Base-by-base conservation (phyloP, 2,797 vertebrate genomes). In the Lepidocolaptes lacrymiger region DNA sequence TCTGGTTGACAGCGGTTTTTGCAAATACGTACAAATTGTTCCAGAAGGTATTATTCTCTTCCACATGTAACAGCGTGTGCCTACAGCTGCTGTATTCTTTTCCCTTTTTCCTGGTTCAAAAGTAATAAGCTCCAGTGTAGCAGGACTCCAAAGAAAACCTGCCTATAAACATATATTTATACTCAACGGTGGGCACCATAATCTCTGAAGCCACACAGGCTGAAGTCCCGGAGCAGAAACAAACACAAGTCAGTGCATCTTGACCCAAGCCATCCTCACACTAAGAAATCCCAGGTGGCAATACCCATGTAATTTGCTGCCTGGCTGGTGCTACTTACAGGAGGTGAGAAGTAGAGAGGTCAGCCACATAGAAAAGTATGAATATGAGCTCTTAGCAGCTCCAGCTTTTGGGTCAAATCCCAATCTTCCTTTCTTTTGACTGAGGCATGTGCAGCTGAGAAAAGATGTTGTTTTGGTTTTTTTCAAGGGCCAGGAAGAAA, bases 381-480 rank as follows among this genome's bases (percentile, higher is more conserved):
- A 55, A 28, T 66, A 32, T 39, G 28, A 85, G 43, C 44, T 81
- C 48, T 54, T 13, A 71, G 44, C 51, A 92, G 85, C 54, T 69
- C 46, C 82, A 49, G 32, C 26, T 95, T 39, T 89, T 93, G 89
- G 85, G 89, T 88, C 78, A 89, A 77, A 97, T n/a, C 55, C 93
- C 58, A 68, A 1, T 52, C 30, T 82, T 75, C 52, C 39, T 32
- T 73, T 95, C 82, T 68, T 93, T 87, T 61, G 46, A 22, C 15
- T 51, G 69, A 78, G 55, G 28, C 80, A 88, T 14, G 2, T 61
- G 61, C 28, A 83, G 87, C 76, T 85, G 59, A 94, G 73, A 88
- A 93, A 58, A 85, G 28, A 72, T 61, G 39, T 19, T 74, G 32
- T 3, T 59, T 63, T 39, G 15, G 2, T 41, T 26, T 27, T 54